phyloP scores from a whole-genome alignment of 2,797 vertebrate genomes.

The Pipistrellus kuhlii region DNA sequence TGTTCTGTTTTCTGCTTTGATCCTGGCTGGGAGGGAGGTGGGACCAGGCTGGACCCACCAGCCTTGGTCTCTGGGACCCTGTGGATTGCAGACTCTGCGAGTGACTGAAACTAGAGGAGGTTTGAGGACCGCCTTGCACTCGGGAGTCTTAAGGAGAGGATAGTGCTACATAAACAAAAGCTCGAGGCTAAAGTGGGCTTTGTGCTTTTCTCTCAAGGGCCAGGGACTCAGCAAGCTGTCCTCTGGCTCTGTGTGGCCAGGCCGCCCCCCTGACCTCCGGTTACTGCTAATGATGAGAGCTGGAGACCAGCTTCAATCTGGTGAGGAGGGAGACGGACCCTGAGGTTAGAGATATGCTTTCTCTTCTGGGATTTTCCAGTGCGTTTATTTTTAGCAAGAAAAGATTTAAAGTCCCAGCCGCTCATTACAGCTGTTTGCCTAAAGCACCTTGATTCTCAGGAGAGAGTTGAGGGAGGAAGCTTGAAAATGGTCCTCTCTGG shows the following conservation, averaged over 20 bases:
- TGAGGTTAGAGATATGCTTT: conserved; percentile 11
- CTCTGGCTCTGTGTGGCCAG: conserved; percentile 37
- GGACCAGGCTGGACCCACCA: background rate
- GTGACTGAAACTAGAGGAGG: background rate
- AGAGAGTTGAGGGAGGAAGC: background rate
- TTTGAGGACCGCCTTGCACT: background rate
- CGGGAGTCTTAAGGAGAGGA: background rate
- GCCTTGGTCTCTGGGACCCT: background rate
- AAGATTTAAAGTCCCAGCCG: conserved; percentile 62
- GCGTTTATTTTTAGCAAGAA: conserved; percentile 73
- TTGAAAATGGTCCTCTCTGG: background rate
- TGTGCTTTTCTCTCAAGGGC: conserved; percentile 40
- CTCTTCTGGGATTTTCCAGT: conserved; percentile 70
- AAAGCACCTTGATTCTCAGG: conserved; percentile 43
- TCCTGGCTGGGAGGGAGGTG: background rate
- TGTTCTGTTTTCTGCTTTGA: background rate
- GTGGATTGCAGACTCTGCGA: background rate
- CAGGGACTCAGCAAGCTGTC: conserved; percentile 62
- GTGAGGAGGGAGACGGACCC: background rate
- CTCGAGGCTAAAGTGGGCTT: background rate
- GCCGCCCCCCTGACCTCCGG: conserved; percentile 77
- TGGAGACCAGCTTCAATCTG: background rate
- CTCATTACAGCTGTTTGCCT: conserved; percentile 50
- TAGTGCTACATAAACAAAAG: conserved; percentile 27
- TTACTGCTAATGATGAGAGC: conserved; percentile 75